Evolutionary conservation across 2,113 vertebrate species (phyloP), one percentile per base, ranked within the genome.

Genomic region (Mixornis gularis): DNA sequence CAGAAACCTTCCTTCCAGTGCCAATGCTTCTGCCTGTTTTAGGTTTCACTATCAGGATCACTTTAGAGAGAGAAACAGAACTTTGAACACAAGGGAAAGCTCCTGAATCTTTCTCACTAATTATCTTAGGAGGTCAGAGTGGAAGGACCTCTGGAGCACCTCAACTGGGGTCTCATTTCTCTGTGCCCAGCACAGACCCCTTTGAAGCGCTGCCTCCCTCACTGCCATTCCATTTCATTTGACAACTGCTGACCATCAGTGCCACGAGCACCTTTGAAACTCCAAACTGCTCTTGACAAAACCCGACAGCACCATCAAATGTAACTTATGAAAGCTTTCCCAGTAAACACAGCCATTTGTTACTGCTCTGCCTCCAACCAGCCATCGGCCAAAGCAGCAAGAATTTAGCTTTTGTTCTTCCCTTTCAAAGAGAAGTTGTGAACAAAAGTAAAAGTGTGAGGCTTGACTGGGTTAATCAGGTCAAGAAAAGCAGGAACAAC

Each of bases 181-280:
- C 73, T 6, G 0, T 55, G 40, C 36, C n/a, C 5, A 4, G 24
- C 40, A 46, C 60, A 68, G 34, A 70, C 3, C 0, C 0, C 56
- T 86, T 76, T 81, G 58, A 92, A 92, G 48, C 0, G 0, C 43
- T 60, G 46, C 34, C 20, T 69, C 4, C 2, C 68, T 90, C 2
- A 0, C 46, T 72, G 69, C n/a, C 24, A 49, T 78, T 64, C 56
- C 66, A 71, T 83, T 90, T 46, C 59, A 58, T 78, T 44, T 89
- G 62, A 72, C 56, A 91, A 13, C 25, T 32, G 10, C 74, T 81
- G 81, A 46, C 87, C 84, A 81, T 17, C 56, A 38, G 49, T 56
- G 30, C 64, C 87, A 52, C 0, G 0, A 72, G 58, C 80, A 58
- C 58, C 65, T 94, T 41, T 84, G 72, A 86, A 85, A 60, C 30